Percentiles rank a stretch among this genome's conserved stretches.
Evolutionary conservation across 53 echinoderm and acorn worm genomes (phyloP).

Genomic region (Astropecten irregularis): DNA sequence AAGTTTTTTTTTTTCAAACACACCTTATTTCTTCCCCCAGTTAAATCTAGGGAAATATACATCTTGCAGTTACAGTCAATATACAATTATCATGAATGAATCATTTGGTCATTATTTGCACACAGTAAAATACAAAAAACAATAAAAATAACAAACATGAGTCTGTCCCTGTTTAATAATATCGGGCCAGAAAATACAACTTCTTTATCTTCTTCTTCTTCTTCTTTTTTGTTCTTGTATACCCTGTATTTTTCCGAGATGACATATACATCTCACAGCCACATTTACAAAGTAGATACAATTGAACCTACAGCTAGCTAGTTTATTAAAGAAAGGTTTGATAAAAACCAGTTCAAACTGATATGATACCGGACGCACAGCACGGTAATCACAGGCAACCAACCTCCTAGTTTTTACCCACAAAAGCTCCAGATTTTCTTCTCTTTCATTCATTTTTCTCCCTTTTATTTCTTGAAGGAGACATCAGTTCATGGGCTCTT

Average conservation of each 20-base stretch:
- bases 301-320: constrained; percentile 15
- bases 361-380: not conserved
- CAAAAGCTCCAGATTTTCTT: too few relatives aligned
- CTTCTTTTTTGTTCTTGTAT: constrained; percentile 15
- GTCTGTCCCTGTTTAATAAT: not conserved
- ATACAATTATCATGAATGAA: not conserved
- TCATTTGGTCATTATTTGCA: constrained; percentile 52
- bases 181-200: not conserved
- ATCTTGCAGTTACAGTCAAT: not conserved
- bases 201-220: too few relatives aligned
- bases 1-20: constrained; percentile 25
- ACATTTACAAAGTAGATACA: constrained; percentile 54
- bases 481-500: too few relatives aligned
- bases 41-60: constrained; percentile 25
- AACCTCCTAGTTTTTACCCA: too few relatives aligned
- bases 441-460: too few relatives aligned
- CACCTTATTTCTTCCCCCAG: constrained; percentile 12
- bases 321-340: too few relatives aligned
- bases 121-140: constrained; percentile 42
- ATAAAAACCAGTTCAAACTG: not conserved
- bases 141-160: constrained; percentile 10
- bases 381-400: too few relatives aligned
- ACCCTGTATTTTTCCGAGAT: constrained; percentile 58
- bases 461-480: too few relatives aligned
- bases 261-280: constrained; percentile 32